Conservation (phyloP, 2,888 invertebrate genomes). For the Sminthurinus aureus region DNA sequence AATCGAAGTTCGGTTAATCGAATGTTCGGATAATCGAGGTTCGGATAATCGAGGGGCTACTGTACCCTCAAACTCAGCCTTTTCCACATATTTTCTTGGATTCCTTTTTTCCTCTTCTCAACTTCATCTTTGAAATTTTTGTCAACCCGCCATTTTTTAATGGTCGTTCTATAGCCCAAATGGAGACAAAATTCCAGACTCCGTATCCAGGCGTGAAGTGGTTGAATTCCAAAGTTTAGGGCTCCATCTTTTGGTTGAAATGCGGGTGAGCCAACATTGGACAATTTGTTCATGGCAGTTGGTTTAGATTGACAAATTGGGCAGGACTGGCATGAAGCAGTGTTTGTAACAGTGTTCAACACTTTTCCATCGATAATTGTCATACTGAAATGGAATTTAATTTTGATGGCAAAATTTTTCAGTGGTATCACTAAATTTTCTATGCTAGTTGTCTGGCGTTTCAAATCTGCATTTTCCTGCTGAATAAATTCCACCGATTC, state of each 20-base stretch:
- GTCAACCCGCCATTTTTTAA: no score
- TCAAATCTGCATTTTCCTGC: background rate
- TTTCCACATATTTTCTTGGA: no score
- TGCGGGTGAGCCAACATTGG: background rate
- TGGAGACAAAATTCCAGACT: constrained; percentile 21
- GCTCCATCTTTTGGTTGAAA: background rate
- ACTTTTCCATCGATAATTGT: constrained; percentile 27
- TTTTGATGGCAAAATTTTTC: background rate
- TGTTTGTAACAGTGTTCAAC: background rate
- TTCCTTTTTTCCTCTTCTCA: no score
- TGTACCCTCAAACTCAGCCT: no score
- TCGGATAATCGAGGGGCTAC: no score
- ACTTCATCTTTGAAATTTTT: no score
- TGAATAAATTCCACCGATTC: background rate
- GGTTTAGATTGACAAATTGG: constrained; percentile 16
- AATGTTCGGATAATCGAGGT: no score
- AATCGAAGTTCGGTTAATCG: no score
- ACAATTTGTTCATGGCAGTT: constrained; percentile 3
- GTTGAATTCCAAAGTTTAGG: constrained; percentile 8
- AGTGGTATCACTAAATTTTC: no score
- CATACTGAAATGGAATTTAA: background rate
- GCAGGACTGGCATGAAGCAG: constrained; percentile 15
- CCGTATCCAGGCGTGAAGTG: constrained; percentile 25
- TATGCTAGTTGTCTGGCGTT: no score
- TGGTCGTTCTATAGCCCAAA: constrained; percentile 6